Base-by-base conservation (phyloP, 2,888 invertebrate species). In the Cryptophagus acutangulus region DNA sequence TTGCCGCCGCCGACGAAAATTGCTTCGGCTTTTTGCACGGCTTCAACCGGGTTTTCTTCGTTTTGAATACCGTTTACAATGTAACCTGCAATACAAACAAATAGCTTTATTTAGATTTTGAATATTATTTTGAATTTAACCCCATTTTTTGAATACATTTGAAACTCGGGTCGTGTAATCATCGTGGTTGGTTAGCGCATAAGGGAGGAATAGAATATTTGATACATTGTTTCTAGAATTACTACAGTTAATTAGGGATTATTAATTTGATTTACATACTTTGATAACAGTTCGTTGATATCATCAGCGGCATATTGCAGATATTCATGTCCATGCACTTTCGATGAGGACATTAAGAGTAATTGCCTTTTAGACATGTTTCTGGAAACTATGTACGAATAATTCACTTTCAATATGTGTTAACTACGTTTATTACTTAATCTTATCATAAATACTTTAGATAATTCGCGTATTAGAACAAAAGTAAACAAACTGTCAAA, bases 1-100 rank as follows among this genome's bases (percentile, higher is more conserved):
- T 89, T 89, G 30, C 88, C 88, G 33, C 88, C 88, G 5, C 87
- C 88, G 20, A 88, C 68, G 65, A 84, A 87, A 51, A 88, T 77
- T 17, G 83, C 82, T 67, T 84, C 73, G 0, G 84, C 80, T 14
- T 70, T 63, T 35, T 71, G 66, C 1, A 86, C 69, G 13, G 81
- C 81, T 38, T 71, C 63, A 3, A 68, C 58, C 10, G 79, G 77
- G 63, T 82, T 72, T 5, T 71, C 43, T 43, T 69, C 70, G 15
- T 74, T 73, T 61, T 88, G 87, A 30, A 87, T 71, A 6, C 87
- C 79, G 43, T 74, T 74, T 1, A 86, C 75, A 40, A 73, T 62
- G 56, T 77, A 79, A 15, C 78, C 74, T 72, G 43, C 2, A 44
- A 24, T 29, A n/a, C 28, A 2, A 13, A 17, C 15, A 26, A 33